Evolutionary conservation across 1,140 invertebrate species (phyloP).

Genomic region (Bradynema listronoti): DNA sequence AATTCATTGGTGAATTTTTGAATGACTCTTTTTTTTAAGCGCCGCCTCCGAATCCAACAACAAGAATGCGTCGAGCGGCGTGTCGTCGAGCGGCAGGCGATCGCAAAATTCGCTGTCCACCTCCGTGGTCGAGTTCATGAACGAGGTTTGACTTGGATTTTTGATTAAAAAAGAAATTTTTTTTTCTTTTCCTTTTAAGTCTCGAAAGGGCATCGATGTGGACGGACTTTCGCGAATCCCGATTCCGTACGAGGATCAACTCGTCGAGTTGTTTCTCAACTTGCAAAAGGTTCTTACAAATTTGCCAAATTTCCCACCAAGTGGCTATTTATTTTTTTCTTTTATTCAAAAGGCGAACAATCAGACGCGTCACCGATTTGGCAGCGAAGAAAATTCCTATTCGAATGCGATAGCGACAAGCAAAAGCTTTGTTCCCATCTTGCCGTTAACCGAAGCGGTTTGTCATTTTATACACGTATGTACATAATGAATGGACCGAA

Average conservation of each 20-base stretch:
- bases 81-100: too few species aligned
- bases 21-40: too few species aligned
- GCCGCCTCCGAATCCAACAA: too few species aligned
- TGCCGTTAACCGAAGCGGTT: too few species aligned
- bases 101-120: too few species aligned
- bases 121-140: too few species aligned
- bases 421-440: too few species aligned
- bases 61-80: too few species aligned
- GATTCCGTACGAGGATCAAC: slow-evolving; percentile 30
- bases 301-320: not conserved
- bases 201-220: slow-evolving; percentile 21
- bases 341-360: not conserved
- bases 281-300: not conserved
- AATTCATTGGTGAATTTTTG: too few species aligned
- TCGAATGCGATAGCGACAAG: not conserved
- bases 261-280: slow-evolving; percentile 27
- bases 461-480: too few species aligned
- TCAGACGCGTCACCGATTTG: not conserved
- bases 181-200: slow-evolving; percentile 1
- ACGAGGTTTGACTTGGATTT: too few species aligned
- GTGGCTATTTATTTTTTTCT: not conserved
- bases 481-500: too few species aligned
- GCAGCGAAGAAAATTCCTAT: not conserved
- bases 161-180: not conserved
- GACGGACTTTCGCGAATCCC: slow-evolving; percentile 39